Conservation (phyloP, 2,888 invertebrate genomes). For the Synanthedon andrenaeformis region DNA sequence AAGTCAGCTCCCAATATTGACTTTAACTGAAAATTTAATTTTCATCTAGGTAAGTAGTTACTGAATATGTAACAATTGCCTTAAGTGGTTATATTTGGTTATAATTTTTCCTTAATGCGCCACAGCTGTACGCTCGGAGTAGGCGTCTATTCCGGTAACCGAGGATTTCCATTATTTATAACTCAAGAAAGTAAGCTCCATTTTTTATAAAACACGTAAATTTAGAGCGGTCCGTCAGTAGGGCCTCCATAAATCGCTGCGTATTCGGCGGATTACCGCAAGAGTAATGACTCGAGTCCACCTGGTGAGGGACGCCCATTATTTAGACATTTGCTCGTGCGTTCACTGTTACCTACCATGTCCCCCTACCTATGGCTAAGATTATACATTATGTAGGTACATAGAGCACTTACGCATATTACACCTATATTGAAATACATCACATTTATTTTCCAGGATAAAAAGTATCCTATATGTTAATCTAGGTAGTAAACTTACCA, state of each 20-base stretch:
- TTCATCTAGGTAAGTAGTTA: too few species aligned
- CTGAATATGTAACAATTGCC: too few species aligned
- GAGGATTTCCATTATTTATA: conserved; percentile 60
- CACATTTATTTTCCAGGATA: too few species aligned
- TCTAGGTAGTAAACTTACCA: too few species aligned
- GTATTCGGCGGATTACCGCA: conserved; percentile 65
- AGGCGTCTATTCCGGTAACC: conserved; percentile 8
- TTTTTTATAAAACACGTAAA: conserved; percentile 67
- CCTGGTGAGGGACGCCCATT: conserved; percentile 61
- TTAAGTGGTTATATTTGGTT: too few species aligned
- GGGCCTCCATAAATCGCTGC: conserved; percentile 58
- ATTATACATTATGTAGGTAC: neutral
- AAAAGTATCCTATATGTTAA: too few species aligned
- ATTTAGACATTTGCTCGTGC: conserved; percentile 57
- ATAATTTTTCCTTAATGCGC: neutral
- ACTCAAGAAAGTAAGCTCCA: conserved; percentile 55
- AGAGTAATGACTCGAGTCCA: conserved; percentile 68
- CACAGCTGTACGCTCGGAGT: neutral
- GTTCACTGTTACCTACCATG: conserved; percentile 14
- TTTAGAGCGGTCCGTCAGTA: conserved; percentile 58
- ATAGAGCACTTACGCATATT: too few species aligned
- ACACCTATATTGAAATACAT: too few species aligned
- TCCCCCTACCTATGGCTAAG: neutral
- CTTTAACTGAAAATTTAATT: too few species aligned
- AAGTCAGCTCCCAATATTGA: too few species aligned